Evolutionary conservation across 2,888 invertebrate genomes (phyloP).

Genomic region (Hermodice carunculata): DNA sequence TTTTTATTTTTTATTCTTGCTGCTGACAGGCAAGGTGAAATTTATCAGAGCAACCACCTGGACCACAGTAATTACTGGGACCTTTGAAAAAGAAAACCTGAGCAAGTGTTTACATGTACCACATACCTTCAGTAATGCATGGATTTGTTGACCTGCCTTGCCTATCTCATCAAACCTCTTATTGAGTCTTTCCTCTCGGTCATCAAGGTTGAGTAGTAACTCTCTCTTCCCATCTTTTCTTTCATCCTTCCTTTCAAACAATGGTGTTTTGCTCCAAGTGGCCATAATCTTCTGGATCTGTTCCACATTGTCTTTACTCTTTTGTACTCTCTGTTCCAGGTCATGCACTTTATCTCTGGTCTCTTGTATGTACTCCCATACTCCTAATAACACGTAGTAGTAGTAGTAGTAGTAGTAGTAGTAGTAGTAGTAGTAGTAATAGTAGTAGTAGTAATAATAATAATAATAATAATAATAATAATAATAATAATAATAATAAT

Average conservation of each 20-base stretch:
- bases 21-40: no score
- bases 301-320: slow-evolving; percentile 87
- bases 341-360: slow-evolving; percentile 84
- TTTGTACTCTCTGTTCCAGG: slow-evolving; percentile 83
- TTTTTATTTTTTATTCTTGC: no score
- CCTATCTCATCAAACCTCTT: slow-evolving; percentile 85
- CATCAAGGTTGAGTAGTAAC: slow-evolving; percentile 84
- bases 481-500: no score
- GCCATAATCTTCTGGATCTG: slow-evolving; percentile 85
- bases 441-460: no score
- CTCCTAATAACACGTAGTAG: no score
- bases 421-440: no score
- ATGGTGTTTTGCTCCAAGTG: slow-evolving; percentile 84
- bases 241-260: slow-evolving; percentile 92
- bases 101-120: no score
- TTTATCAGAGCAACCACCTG: no score
- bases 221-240: slow-evolving; percentile 90
- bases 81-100: no score
- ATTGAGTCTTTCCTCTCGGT: slow-evolving; percentile 81
- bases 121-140: slow-evolving; percentile 75
- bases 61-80: no score
- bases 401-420: no score
- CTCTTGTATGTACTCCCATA: slow-evolving; percentile 85
- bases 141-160: slow-evolving; percentile 81
- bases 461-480: no score